Base-by-base conservation (phyloP, 2,888 invertebrate species). In the Acanthoscelides obtectus region DNA sequence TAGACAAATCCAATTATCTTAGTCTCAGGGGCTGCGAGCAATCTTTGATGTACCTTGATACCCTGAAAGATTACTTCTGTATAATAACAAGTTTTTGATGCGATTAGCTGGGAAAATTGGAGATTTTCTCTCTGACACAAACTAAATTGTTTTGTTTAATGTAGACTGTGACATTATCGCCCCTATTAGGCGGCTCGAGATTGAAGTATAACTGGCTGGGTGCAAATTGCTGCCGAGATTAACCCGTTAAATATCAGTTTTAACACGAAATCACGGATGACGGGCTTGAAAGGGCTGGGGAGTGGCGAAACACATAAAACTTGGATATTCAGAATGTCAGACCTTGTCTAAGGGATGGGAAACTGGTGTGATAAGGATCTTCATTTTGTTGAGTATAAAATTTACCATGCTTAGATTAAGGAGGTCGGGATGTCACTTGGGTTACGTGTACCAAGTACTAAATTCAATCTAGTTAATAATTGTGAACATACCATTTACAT, bases 1-100 rank as follows among this genome's bases (percentile, higher is more conserved):
- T 74, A 76, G 75, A 45, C 45, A 45, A 45, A 45, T 45, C 45
- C 45, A 84, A 84, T 84, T 83, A 83, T 81, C 78, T 80, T 80
- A 80, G 79, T 81, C 80, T 80, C 77, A 77, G 77, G 80, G 45
- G 3, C 3, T 45, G 17, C 79, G 80, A 80, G 81, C 81, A 80
- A 81, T 81, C 82, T 84, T 83, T 82, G 83, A 83, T 83, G 82
- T 82, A 81, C 80, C 77, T 81, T 80, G 81, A 81, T 82, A 78
- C 80, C 76, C 79, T 81, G 81, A 83, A 81, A 83, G 83, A 84
- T 84, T 84, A 84, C 83, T 83, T 83, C 83, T 82, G 83, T 82
- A 83, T 83, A 81, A 84, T 85, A 84, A 85, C 84, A 85, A 84
- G 83, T 84, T 85, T 84, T 83, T 85, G 83, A 84, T 83, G 80